Evolutionary conservation across 2,797 vertebrate species (phyloP), one percentile per base, ranked within the genome.

Genomic region (Tokudaia muenninki): DNA sequence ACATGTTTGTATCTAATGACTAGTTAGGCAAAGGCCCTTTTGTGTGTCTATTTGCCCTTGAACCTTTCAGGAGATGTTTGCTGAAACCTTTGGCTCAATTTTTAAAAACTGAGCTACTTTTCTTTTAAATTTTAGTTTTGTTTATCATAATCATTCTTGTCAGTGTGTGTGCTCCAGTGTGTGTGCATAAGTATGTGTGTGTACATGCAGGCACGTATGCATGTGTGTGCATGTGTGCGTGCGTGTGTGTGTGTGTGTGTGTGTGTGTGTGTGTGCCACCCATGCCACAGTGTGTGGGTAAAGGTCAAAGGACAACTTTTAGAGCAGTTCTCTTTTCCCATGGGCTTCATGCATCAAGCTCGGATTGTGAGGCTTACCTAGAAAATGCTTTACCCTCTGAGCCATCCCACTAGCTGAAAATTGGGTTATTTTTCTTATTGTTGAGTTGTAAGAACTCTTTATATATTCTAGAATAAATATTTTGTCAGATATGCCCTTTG

Each of bases 401-500:
- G 37, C 7, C 80, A 31, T 44, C 81, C 24, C 55, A 44, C 22
- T 41, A 41, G 57, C 37, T 41, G 14, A 57, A 59, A 41, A 26
- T 14, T 37, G n/a, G 55, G 21, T 61, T 59, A 16, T 37, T 41
- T 37, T 59, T 80, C 34, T 87, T 80, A 72, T 88, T 89, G 31
- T 29, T 59, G 78, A 77, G 57, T 44, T 92, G 17, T 50, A 91
- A 31, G 34, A 31, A 4, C 61, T 81, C 79, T 84, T 79, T 79
- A 57, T 72, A 55, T 88, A 91, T 31, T 57, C 37, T 81, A 77
- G 70, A 92, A 84, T 31, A 81, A 89, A 17, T 86, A 37, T 22
- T 92, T 87, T 61, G n/a, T 87, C 78, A 95, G 72, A 77, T 83
- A 74, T 14, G 77, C 22, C 22, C 70, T 95, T 96, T 79, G 17